Base-by-base conservation (phyloP, 2,113 vertebrate genomes). In the Aramus guarauna region DNA sequence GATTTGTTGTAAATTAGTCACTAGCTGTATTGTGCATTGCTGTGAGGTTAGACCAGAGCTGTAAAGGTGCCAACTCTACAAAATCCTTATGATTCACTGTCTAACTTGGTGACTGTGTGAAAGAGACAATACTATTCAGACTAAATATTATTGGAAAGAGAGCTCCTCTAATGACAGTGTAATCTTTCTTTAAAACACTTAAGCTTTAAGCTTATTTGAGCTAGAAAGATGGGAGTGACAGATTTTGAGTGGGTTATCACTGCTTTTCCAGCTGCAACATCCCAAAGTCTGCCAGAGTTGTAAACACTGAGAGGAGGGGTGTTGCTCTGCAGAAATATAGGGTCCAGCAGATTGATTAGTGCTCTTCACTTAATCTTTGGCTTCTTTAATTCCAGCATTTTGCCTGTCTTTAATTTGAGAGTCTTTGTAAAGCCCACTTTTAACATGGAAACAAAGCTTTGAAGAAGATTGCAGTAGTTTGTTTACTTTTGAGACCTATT, bases 1-100 rank as follows among this genome's bases (percentile, higher is more conserved):
- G 96, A 97, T 96, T 98, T 98, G 97, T 97, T 97, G 97, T 98
- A 98, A 98, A 98, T 97, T 97, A 96, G 96, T 98, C 94, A 97
- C 97, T 97, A 94, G 96, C 92, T 94, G 96, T 92, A 93, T 94
- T 98, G 97, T 98, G 94, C 90, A 72, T 88, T 85, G 91, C 94
- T 80, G 39, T 67, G 90, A 95, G 85, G 92, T 98, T 97, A 97
- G 89, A 89, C 90, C 41, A 56, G 91, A 82, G 88, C 85, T 98
- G 96, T 98, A 97, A 97, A 97, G 96, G 84, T 97, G 86, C 96
- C 97, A 98, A 91, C 80, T 96, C 72, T 85, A 94, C 94, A 77
- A 97, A 86, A 94, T 85, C 94, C 80, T 94, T 94, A 84, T 58
- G 93, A 95, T 88, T 90, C 85, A 92, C 29, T 74, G 92, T 96